These are phyloP conservation scores for Rhea pennata DNA, from an alignment of 2,113 vertebrate genomes.

Conservation along the genomic window DNA sequence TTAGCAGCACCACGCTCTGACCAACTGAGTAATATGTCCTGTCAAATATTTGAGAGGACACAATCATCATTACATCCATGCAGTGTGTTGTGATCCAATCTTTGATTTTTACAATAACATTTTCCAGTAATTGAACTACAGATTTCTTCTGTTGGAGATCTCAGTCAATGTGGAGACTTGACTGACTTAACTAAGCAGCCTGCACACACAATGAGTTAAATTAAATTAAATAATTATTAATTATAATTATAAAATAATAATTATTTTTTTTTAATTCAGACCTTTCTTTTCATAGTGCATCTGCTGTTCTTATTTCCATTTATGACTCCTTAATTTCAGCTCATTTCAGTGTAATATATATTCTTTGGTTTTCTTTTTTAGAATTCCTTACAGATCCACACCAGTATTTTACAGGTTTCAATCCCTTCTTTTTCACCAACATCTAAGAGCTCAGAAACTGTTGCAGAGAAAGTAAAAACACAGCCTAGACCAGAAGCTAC, in stretches of 20 bases:
- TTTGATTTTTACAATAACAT: not conserved
- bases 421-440: slow-evolving; percentile 70
- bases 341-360: not conserved
- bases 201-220: not conserved
- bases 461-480: slow-evolving; percentile 60
- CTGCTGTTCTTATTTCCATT: not conserved
- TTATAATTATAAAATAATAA: too few relatives aligned
- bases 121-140: not conserved
- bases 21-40: not conserved
- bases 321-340: not conserved
- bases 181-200: not conserved
- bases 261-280: not conserved
- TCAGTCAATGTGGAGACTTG: not conserved
- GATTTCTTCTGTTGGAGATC: not conserved
- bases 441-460: slow-evolving; percentile 48
- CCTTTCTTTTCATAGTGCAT: not conserved
- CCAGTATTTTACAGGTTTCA: slow-evolving; percentile 77
- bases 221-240: not conserved
- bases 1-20: too few relatives aligned
- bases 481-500: slow-evolving; percentile 60
- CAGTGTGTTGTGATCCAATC: not conserved
- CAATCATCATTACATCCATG: not conserved
- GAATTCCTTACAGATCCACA: slow-evolving; percentile 75
- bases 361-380: not conserved
- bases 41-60: not conserved